Evolutionary conservation across 2,888 invertebrate species (phyloP), one percentile per base, ranked within the genome.

Genomic region (Hemicrepidius hirtus): DNA sequence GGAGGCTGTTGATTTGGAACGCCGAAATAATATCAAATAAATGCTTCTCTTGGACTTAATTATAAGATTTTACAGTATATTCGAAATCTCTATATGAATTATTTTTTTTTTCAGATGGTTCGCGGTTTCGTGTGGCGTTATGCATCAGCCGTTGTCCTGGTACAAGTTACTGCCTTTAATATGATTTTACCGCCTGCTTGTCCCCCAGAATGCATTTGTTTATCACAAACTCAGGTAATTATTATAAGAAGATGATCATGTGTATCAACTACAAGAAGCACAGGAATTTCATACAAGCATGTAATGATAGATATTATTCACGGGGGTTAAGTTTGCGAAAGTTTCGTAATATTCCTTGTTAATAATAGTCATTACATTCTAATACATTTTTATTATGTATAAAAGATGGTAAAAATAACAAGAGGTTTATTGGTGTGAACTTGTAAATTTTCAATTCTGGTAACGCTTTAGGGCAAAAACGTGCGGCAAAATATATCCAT

Each of bases 131-230:
- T 77, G 68, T 76, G 80, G 76, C 80, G 84, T 80, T 83, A 83
- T 76, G 80, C 80, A 78, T 78, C 82, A 77, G 80, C 81, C 78
- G 81, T 85, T 71, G 72, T 82, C 71, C 77, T 84, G 71, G 80
- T 84, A 68, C 84, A 84, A 77, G 81, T 82, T 66, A 84, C 85
- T 64, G 82, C 85, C 66, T 79, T 84, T 67, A 83, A 83, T 66
- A 81, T 83, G 80, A 80, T 83, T 32, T 79, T 88, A 75, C 86
- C 88, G 81, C 91, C 92, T 78, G 89, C 91, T 80, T 95, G 95
- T 85, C 94, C 94, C 75, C 88, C 90, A 80, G 93, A 95, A 88
- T 95, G 95, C 89, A 94, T 95, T 86, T 95, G 95, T 86, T 90
- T 95, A 75, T 95, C 95, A 72, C 94, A 94, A 85, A 94, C 94